phyloP scores from a whole-genome alignment of 2,797 vertebrate species.

The Menidia menidia region DNA sequence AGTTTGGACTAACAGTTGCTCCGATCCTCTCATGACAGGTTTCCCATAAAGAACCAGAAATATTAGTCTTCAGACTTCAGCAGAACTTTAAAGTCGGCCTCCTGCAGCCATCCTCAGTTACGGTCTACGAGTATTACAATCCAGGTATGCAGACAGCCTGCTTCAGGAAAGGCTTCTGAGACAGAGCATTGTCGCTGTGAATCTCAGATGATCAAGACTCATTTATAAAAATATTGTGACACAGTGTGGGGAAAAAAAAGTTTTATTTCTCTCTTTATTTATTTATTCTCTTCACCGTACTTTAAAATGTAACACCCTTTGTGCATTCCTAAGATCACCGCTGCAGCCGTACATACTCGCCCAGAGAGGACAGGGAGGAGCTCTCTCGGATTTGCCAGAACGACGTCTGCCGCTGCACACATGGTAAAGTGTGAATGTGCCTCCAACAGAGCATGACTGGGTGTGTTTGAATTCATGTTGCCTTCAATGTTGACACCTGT shows the following conservation, averaged over 20 bases:
- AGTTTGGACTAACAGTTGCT: neutral
- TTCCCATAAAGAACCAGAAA: conserved; percentile 75
- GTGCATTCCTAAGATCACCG: conserved; percentile 67
- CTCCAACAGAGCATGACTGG: accelerated
- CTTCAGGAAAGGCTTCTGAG: neutral
- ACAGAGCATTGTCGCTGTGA: neutral
- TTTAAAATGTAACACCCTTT: too few species aligned
- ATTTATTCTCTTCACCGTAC: too few species aligned
- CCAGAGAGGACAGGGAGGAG: conserved; percentile 66
- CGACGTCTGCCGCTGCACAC: conserved; percentile 79
- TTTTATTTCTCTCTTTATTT: neutral
- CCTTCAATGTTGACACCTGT: neutral
- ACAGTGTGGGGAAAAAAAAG: neutral
- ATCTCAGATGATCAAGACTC: neutral
- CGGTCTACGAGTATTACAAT: conserved; percentile 77
- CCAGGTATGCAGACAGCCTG: conserved; percentile 55
- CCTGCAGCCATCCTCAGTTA: conserved; percentile 81
- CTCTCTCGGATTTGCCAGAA: conserved; percentile 76
- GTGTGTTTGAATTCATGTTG: neutral
- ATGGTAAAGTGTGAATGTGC: conserved; percentile 57
- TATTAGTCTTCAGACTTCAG: conserved; percentile 79
- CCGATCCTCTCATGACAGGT: conserved; percentile 56
- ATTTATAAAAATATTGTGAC: neutral
- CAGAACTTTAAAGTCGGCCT: conserved; percentile 83
- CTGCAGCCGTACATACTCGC: conserved; percentile 78